Base-by-base conservation (phyloP, 2,888 invertebrate species). In the Phragmatobia fuliginosa region DNA sequence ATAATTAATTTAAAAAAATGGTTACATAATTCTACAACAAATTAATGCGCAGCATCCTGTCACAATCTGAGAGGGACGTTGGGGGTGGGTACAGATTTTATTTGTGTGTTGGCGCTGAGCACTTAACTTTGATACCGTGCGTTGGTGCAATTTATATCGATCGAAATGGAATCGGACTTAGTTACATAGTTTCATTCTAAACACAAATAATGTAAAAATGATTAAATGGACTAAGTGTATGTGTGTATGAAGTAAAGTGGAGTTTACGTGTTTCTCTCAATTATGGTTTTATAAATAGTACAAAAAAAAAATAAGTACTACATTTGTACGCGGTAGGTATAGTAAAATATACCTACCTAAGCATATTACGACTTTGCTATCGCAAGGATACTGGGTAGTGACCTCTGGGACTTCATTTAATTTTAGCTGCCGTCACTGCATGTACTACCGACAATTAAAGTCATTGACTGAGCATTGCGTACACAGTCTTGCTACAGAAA, bases 361-460 rank as follows among this genome's bases (percentile, higher is more conserved):
- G 6, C 31, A 66, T 71, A 45, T 64, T 73, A 70, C 49, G 64
- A 36, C 66, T 71, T 62, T 67, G 68, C 72, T 76, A 80, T 81
- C 80, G 76, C 72, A 77, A 80, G 76, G 80, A 73, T 68, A 76
- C 78, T 77, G 78, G 76, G 66, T 77, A 81, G 72, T 85, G 88
- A 90, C 88, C 88, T 80, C 84, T 78, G 80, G 79, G 75, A 80
- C 79, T 80, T 81, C 80, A 87, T 89, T 87, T 91, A 91, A 90
- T 88, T 89, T 90, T 92, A 90, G 89, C 88, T 84, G 78, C 80
- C 82, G 81, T 78, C 74, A 78, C 77, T 80, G 78, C 78, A 41
- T 14, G 2, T 38, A 79, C 81, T 80, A 84, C 32, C n/a, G 32
- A 59, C 77, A 87, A 87, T 85, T 86, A 85, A 84, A 87, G 89